Conservation (phyloP, 2,888 invertebrate species). For the Auanema freiburgensis region DNA sequence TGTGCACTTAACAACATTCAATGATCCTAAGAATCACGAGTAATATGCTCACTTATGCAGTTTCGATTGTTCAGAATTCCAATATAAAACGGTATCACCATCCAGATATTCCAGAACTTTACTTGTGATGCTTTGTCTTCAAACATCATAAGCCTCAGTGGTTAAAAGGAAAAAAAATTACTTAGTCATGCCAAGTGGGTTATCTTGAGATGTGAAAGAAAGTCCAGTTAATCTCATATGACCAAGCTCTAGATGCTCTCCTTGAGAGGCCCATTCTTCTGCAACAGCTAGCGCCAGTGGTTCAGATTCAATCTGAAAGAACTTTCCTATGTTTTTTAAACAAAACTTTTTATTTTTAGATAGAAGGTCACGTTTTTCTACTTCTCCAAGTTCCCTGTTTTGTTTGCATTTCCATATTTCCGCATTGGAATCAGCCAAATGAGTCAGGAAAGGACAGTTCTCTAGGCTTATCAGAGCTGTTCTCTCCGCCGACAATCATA, state of each 20-base stretch:
- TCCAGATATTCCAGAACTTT: conserved; percentile 77
- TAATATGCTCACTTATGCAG: conserved; percentile 41
- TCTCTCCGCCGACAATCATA: no score
- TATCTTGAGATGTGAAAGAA: conserved; percentile 87
- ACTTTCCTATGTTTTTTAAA: neutral
- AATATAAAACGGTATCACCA: conserved; percentile 67
- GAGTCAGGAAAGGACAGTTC: no score
- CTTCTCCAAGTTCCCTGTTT: neutral
- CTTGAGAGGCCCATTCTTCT: conserved; percentile 89
- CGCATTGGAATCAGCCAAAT: no score
- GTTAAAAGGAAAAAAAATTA: conserved; percentile 72
- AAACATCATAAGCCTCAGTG: conserved; percentile 68
- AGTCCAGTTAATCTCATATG: conserved; percentile 76
- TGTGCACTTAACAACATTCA: conserved; percentile 71
- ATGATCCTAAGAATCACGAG: neutral
- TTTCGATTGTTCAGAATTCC: conserved; percentile 74
- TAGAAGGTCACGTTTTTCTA: conserved; percentile 3
- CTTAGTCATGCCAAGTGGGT: conserved; percentile 79
- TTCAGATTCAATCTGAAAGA: conserved; percentile 69
- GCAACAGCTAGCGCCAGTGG: conserved; percentile 88
- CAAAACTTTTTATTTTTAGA: neutral
- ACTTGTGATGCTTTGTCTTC: conserved; percentile 47
- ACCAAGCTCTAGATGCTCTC: conserved; percentile 67
- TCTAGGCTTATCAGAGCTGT: no score
- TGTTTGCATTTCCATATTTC: no score